Base-by-base conservation (phyloP, 35 echinoderm and acorn worm genomes). In the Heliocidaris tuberculata region DNA sequence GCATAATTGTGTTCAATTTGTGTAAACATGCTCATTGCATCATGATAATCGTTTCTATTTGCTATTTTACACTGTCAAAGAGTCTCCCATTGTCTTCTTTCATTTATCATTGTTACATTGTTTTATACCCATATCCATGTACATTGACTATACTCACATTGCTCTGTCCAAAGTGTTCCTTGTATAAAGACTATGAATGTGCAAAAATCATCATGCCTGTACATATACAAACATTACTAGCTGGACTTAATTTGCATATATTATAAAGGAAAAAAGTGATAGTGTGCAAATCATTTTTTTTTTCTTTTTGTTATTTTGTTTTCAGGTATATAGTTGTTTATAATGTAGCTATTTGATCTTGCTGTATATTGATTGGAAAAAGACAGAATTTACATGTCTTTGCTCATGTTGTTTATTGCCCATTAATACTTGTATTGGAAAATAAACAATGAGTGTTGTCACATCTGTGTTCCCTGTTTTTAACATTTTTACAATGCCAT, bases 211-310 rank as follows among this genome's bases (percentile, higher is more conserved):
- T 89, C 87, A 89, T 42, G 87, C 87, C 31, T 89, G 87, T 89
- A 89, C 31, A 89, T 89, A 89, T 89, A 89, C 65, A 78, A 78
- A 78, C 87, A 89, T 89, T 48, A 89, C 87, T 47, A 47, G 87
- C 47, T 47, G 87, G 47, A 89, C 87, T 89, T 89, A 27, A 30
- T 89, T 89, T 89, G 87, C 87, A 89, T 89, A 89, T 89, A 89
- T 89, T 89, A 89, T 89, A 15, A 85, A 1, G 70, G n/a, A 85
- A 85, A 29, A 47, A 89, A 89, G 87, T 89, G 17, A 32, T 89
- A 47, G 87, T 89, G 87, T 89, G 87, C 87, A 42, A 35, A 48
- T 89, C 87, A 88, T 89, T 89, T 47, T 47, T 27, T n/a, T 89
- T 89, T 48, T 89, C 27, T 78, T 78, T 78, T 78, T 78, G 65